These are phyloP conservation scores for Tragelaphus strepsiceros DNA, from an alignment of 2,113 vertebrate species.

Conservation along the genomic window DNA sequence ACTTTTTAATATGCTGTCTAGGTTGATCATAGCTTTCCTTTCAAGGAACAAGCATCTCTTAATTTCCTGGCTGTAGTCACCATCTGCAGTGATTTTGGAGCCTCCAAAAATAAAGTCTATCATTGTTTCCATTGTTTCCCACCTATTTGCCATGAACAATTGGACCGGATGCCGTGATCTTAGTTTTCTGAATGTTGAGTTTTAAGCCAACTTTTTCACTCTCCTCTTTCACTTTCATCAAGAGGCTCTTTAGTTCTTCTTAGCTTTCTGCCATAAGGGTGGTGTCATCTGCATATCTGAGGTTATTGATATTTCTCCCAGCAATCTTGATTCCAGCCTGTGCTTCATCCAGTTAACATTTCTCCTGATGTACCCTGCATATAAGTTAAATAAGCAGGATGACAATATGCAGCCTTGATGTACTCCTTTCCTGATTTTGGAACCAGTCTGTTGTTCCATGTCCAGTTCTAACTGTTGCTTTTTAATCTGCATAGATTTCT, in stretches of 20 bases:
- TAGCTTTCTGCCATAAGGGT: background rate
- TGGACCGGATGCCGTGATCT: background rate
- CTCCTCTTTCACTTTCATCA: background rate
- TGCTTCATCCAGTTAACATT: background rate
- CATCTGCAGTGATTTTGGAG: background rate
- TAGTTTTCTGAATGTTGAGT: background rate
- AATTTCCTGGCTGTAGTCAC: background rate
- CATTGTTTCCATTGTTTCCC: background rate
- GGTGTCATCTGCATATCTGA: background rate
- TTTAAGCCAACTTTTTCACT: background rate
- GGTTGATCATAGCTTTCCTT: background rate
- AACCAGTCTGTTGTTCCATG: background rate
- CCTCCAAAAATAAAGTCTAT: fast-evolving
- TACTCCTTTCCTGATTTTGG: background rate
- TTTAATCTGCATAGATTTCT: background rate
- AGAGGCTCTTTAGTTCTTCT: background rate
- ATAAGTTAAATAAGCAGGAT: background rate
- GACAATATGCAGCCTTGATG: background rate
- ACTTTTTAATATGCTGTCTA: background rate
- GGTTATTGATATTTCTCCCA: background rate
- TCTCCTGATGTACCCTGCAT: background rate
- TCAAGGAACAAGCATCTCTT: background rate
- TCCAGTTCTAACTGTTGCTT: background rate
- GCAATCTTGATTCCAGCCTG: background rate
- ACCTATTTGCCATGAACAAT: background rate